Conservation (phyloP, 2,113 vertebrate genomes). For the Corythornis vintsioides region DNA sequence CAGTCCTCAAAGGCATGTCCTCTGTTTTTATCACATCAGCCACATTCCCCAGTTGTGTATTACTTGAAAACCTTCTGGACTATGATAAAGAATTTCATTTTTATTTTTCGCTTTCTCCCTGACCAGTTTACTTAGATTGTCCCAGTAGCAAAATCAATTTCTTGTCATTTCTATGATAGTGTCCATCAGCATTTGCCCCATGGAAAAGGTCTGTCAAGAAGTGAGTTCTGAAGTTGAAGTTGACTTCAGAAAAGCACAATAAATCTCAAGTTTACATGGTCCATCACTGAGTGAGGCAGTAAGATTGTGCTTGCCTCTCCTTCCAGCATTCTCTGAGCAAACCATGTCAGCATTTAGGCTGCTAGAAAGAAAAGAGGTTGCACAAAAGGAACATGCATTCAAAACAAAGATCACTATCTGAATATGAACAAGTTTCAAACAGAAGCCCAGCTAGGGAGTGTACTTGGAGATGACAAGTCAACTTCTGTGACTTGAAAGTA, state of each 20-base stretch:
- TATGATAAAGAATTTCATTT: not conserved
- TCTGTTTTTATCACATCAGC: not conserved
- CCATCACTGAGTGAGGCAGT: not conserved
- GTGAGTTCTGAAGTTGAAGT: not conserved
- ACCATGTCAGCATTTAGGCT: not conserved
- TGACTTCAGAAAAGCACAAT: not conserved
- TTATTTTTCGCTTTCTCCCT: not conserved
- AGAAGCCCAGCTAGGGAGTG: fast-evolving
- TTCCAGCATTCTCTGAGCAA: not conserved
- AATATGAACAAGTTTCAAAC: not conserved
- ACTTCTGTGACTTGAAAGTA: not conserved
- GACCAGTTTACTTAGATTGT: not conserved
- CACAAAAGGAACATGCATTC: not conserved
- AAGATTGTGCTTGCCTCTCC: not conserved
- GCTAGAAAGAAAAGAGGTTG: not conserved
- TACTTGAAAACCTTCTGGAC: not conserved
- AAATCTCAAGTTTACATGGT: not conserved
- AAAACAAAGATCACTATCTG: not conserved
- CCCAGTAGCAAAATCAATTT: not conserved
- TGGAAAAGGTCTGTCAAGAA: not conserved
- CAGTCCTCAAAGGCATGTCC: not conserved
- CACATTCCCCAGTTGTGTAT: not conserved
- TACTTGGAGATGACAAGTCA: too few species aligned
- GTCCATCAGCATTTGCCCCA: not conserved
- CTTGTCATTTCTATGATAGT: not conserved